phyloP scores from a whole-genome alignment of 2,888 invertebrate genomes.

The Branchipolynoe longqiensis region DNA sequence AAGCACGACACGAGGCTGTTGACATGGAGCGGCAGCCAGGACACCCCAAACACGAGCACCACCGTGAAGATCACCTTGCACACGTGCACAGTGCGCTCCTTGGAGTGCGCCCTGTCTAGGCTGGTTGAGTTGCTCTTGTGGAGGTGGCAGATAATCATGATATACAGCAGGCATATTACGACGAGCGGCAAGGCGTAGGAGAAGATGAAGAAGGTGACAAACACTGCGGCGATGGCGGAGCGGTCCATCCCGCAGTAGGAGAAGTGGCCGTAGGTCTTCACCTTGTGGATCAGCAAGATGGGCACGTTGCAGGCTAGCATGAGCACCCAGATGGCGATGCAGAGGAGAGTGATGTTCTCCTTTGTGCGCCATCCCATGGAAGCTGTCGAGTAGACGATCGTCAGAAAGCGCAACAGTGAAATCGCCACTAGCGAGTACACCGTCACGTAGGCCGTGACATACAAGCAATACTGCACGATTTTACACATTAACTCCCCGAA shows the following conservation, averaged over 20 bases:
- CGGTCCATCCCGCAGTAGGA: slow-evolving; percentile 54
- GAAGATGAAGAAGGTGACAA: slow-evolving; percentile 63
- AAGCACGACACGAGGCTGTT: slow-evolving; percentile 63
- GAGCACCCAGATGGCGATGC: slow-evolving; percentile 62
- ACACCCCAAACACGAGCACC: slow-evolving; percentile 64
- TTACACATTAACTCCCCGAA: slow-evolving; percentile 65
- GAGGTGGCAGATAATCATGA: slow-evolving; percentile 61
- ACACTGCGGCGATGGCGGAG: slow-evolving; percentile 49
- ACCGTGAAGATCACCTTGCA: slow-evolving; percentile 64
- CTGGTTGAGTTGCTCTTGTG: slow-evolving; percentile 49
- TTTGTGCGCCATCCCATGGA: slow-evolving; percentile 54
- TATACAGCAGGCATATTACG: slow-evolving; percentile 61
- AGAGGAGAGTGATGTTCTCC: slow-evolving; percentile 59
- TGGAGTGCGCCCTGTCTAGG: slow-evolving; percentile 38
- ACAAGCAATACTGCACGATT: slow-evolving; percentile 65
- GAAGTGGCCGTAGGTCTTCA: slow-evolving; percentile 46
- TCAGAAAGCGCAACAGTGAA: slow-evolving; percentile 66
- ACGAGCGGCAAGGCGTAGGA: slow-evolving; percentile 63
- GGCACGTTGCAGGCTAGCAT: slow-evolving; percentile 61
- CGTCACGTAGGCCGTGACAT: slow-evolving; percentile 67
- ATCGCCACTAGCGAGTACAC: slow-evolving; percentile 68
- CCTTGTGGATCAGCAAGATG: slow-evolving; percentile 56
- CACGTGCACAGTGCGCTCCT: slow-evolving; percentile 61
- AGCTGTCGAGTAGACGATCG: slow-evolving; percentile 59
- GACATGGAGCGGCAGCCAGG: slow-evolving; percentile 66